phyloP scores from a whole-genome alignment of 2,113 vertebrate genomes.

The Corythornis vintsioides region DNA sequence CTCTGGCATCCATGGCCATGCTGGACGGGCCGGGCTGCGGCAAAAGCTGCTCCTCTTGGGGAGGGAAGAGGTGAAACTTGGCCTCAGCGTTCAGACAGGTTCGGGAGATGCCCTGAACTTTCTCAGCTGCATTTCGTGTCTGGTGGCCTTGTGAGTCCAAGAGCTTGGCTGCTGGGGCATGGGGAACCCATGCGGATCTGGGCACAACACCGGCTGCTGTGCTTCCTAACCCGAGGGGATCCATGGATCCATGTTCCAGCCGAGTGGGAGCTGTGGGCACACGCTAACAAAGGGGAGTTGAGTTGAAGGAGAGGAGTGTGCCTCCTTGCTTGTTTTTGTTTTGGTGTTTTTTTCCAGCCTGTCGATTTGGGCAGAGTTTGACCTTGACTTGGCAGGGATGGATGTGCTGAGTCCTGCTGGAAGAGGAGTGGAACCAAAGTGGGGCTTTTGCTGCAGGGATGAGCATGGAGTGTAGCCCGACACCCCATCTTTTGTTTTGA shows the following conservation, averaged over 20 bases:
- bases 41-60: neutral
- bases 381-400: neutral
- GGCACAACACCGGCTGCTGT: neutral
- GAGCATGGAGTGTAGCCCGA: neutral
- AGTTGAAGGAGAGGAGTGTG: neutral
- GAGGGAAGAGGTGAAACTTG: neutral
- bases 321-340: no score
- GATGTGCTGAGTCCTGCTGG: neutral
- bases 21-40: neutral
- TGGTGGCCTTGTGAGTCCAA: neutral
- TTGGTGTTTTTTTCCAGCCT: neutral
- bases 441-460: neutral
- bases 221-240: neutral
- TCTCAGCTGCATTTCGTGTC: rapidly evolving
- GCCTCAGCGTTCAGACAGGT: neutral
- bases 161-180: neutral
- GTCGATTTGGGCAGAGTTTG: neutral
- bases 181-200: rapidly evolving
- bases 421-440: neutral
- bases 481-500: neutral
- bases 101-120: neutral
- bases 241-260: neutral
- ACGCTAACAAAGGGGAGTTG: neutral
- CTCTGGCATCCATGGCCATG: neutral
- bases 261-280: neutral